Conservation (phyloP, 35 echinoderm and acorn worm genomes). For the Lytechinus pictus region DNA sequence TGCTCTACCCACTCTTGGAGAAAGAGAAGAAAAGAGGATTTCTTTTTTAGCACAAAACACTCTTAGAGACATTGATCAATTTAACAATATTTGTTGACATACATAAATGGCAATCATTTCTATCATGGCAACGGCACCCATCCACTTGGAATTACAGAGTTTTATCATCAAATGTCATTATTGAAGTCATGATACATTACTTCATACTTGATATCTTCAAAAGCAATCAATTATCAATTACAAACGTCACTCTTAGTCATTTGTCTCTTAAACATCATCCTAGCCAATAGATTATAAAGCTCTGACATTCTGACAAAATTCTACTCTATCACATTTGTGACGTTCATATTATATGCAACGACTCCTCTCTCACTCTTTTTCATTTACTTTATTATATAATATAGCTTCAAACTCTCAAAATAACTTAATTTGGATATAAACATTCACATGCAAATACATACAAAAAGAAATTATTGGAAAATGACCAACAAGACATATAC, state of each 20-base stretch:
- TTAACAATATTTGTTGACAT: not conserved
- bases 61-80: not conserved
- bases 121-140: not conserved
- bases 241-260: not conserved
- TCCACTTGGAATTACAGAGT: not conserved
- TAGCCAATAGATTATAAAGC: not conserved
- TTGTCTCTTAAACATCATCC: not conserved
- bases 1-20: not conserved
- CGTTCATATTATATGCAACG: not conserved
- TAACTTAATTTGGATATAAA: conserved; percentile 46
- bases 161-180: not conserved
- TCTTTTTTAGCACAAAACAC: not conserved
- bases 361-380: not conserved
- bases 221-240: too few species aligned
- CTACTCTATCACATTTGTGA: not conserved
- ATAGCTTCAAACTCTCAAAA: conserved; percentile 14
- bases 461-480: conserved; percentile 30
- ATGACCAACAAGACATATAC: conserved; percentile 6
- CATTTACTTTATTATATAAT: not conserved
- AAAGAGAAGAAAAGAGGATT: not conserved
- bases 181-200: not conserved
- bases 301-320: not conserved
- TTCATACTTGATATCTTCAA: not conserved
- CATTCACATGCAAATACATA: conserved; percentile 47
- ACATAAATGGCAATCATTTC: not conserved